Evolutionary conservation across 2,113 vertebrate species (phyloP).

Genomic region (Tragelaphus strepsiceros): DNA sequence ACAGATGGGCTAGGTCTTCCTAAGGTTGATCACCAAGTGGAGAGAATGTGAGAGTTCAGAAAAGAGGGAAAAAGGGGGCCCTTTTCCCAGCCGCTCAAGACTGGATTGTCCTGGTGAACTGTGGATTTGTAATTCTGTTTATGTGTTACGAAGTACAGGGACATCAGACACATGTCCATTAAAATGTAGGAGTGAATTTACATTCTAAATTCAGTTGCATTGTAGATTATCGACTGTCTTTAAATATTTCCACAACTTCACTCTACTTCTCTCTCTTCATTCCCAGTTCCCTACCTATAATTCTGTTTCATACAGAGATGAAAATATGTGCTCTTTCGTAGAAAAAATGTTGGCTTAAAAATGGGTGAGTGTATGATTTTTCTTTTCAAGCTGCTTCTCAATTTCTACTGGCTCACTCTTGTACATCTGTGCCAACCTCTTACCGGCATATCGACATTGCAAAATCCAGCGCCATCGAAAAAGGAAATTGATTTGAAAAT

Average conservation of each 20-base stretch:
- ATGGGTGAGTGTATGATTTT: conserved; percentile 53
- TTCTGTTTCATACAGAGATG: conserved; percentile 40
- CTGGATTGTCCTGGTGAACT: neutral
- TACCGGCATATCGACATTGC: neutral
- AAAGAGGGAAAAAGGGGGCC: neutral
- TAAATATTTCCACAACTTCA: conserved; percentile 55
- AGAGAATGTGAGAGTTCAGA: neutral
- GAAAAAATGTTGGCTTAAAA: conserved; percentile 39
- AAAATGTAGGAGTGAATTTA: conserved; percentile 33
- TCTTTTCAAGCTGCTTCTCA: conserved; percentile 43
- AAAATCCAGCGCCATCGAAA: conserved; percentile 2
- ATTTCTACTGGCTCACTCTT: conserved; percentile 47
- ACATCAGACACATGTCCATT: conserved; percentile 24
- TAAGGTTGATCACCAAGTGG: fast-evolving
- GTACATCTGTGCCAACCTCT: conserved; percentile 6
- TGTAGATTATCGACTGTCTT: conserved; percentile 46
- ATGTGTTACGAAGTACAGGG: neutral
- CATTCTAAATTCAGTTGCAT: conserved; percentile 45
- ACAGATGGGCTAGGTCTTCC: neutral
- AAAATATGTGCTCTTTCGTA: conserved; percentile 45
- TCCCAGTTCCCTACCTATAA: conserved; percentile 36
- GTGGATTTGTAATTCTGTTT: neutral
- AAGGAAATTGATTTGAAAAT: conserved; percentile 51
- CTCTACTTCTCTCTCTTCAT: neutral
- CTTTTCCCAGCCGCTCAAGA: neutral